Evolutionary conservation across 2,113 vertebrate species (phyloP), one percentile per base, ranked within the genome.

Genomic region (Eretmochelys imbricata): DNA sequence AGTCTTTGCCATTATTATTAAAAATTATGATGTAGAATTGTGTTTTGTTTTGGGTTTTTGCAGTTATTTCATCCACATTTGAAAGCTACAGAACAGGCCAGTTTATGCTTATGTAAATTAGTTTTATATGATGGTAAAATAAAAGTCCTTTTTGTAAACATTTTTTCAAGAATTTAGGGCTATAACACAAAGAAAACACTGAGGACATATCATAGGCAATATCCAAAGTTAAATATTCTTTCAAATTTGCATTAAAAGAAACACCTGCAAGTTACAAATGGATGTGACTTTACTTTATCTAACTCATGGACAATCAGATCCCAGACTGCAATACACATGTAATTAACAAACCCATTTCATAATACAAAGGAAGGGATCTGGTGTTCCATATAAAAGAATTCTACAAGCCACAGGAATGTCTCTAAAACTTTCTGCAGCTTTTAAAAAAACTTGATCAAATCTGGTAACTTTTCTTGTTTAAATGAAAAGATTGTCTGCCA

Each of bases 31-130:
- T 46, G 10, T 75, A 75, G 72, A 75, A 46, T 27, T 38, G 24
- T 16, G 5, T 17, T n/a, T 7, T 12, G 2, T 3, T 31, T 57
- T n/a, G 4, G 2, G 0, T 38, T 69, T 62, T 86, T 17, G n/a
- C 22, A 1, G 8, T 11, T 7, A 49, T 48, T 78, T 48, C 50
- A 48, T 13, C 16, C 12, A 16, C 6, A 42, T 27, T 72, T 35
- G 42, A 50, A 29, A 80, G 82, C 82, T 76, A 14, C 22, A 27
- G 8, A 72, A 72, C n/a, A 0, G 10, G 38, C 9, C 50, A n/a
- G 17, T 4, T 48, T n/a, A 82, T 42, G 38, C 42, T 16, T 59
- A 31, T 69, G 25, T 5, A 19, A 82, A 51, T 48, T 16, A 11
- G 29, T 17, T 31, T 59, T 17, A 9, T 20, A 38, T 54, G 17